These are phyloP conservation scores for Molossus molossus DNA, from an alignment of 2,797 vertebrate genomes.

Conservation along the genomic window DNA sequence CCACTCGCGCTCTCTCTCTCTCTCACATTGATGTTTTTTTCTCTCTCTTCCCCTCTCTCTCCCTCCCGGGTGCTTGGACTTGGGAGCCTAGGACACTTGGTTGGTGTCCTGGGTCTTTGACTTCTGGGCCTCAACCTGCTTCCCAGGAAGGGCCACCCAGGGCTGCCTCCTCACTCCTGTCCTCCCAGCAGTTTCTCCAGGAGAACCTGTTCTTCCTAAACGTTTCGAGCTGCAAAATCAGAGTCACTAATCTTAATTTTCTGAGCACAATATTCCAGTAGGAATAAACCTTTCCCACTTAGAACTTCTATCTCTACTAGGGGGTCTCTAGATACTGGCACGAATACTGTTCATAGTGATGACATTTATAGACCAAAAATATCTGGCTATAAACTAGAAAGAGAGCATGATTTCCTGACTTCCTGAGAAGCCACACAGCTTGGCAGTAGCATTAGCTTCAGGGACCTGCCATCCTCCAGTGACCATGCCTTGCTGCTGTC, in stretches of 20 bases:
- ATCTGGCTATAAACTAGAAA: background rate
- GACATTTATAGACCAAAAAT: conserved; percentile 2
- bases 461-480: background rate
- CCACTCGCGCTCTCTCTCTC: too few relatives aligned
- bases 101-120: background rate
- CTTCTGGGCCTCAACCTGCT: background rate
- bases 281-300: background rate
- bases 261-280: background rate
- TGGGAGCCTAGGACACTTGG: background rate
- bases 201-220: background rate
- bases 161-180: background rate
- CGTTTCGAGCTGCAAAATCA: conserved; percentile 33
- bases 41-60: too few relatives aligned
- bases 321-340: conserved; percentile 5
- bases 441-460: background rate
- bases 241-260: conserved; percentile 50
- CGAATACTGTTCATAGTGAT: background rate
- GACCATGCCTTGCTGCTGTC: background rate
- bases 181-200: conserved; percentile 14
- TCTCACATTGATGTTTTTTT: too few relatives aligned
- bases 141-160: conserved; percentile 12
- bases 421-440: background rate
- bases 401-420: background rate
- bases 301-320: background rate
- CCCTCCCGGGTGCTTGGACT: background rate